Percentiles rank a stretch among this genome's conserved stretches.
phyloP scores from a whole-genome alignment of 1,140 invertebrate genomes.

The Drosophila setifemur region DNA sequence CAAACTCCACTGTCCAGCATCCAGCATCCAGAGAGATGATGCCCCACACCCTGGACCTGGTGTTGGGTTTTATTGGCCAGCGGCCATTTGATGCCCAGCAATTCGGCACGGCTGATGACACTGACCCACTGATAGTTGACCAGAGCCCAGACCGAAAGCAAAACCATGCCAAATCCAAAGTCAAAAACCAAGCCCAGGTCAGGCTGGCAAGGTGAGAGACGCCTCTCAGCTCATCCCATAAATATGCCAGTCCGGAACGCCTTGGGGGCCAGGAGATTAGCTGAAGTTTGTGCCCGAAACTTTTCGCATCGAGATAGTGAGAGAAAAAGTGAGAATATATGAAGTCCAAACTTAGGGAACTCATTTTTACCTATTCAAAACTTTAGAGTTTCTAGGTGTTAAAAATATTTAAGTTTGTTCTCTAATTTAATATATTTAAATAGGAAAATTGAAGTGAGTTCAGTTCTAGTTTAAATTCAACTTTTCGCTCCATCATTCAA shows the following conservation, averaged over 20 bases:
- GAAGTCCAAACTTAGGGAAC: neutral
- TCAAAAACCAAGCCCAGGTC: slow-evolving; percentile 43
- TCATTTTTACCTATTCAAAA: neutral
- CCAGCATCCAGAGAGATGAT: slow-evolving; percentile 5
- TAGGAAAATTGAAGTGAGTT: too few species aligned
- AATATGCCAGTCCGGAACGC: slow-evolving; percentile 41
- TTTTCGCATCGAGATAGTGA: slow-evolving; percentile 35
- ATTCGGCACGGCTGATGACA: slow-evolving; percentile 41
- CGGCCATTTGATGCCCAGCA: slow-evolving; percentile 37
- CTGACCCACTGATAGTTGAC: slow-evolving; percentile 62
- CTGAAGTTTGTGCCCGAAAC: slow-evolving; percentile 26
- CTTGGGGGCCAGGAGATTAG: slow-evolving; percentile 32
- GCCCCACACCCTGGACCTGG: slow-evolving; percentile 38
- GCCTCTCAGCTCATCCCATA: slow-evolving; percentile 38
- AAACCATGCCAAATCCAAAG: neutral
- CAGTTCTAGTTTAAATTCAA: neutral
- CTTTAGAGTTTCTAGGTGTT: neutral
- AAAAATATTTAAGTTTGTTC: too few species aligned
- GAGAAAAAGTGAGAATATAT: slow-evolving; percentile 33
- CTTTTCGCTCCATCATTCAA: slow-evolving; percentile 1
- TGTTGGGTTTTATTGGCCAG: slow-evolving; percentile 55
- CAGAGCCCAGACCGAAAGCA: neutral
- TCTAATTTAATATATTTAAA: too few species aligned
- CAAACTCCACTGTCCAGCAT: neutral
- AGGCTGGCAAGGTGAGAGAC: slow-evolving; percentile 38